Percentiles rank a stretch among this genome's conserved stretches.
Evolutionary conservation across 2,888 invertebrate genomes (phyloP).

Genomic region (Hedychridium roseum): DNA sequence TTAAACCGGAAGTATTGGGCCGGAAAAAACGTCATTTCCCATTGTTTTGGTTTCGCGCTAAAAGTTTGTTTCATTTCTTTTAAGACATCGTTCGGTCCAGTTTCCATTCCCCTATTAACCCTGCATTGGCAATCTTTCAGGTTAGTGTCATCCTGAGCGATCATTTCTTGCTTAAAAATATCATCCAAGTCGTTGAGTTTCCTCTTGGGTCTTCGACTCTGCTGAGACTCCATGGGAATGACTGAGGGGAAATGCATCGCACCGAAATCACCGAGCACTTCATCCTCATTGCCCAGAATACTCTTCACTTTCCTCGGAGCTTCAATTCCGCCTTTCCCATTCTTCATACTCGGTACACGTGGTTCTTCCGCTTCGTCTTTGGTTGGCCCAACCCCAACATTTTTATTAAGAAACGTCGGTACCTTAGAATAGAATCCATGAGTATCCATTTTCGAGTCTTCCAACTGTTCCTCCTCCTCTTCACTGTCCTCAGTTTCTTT

Average conservation of each 20-base stretch:
- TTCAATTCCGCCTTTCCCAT: neutral
- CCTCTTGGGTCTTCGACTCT: constrained; percentile 25
- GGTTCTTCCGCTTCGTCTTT: too few species aligned
- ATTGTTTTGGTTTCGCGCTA: too few species aligned
- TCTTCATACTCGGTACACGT: too few species aligned
- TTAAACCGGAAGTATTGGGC: too few species aligned
- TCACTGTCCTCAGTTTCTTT: constrained; percentile 13
- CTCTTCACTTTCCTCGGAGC: neutral
- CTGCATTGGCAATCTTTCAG: constrained; percentile 46
- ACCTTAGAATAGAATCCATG: neutral
- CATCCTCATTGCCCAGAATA: neutral
- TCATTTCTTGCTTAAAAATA: constrained; percentile 45
- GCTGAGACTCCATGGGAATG: constrained; percentile 2
- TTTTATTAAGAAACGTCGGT: neutral
- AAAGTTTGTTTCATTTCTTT: neutral
- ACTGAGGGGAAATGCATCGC: neutral
- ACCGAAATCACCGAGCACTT: neutral
- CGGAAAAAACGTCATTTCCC: too few species aligned
- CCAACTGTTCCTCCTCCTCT: constrained; percentile 1
- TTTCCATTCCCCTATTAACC: constrained; percentile 33
- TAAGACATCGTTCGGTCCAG: neutral
- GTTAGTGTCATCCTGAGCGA: constrained; percentile 46
- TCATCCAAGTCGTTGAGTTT: constrained; percentile 25
- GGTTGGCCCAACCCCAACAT: too few species aligned
- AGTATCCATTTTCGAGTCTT: neutral